A percentile compares a stretch with the other conserved stretches of the same genome.
phyloP scores from a whole-genome alignment of 2,888 invertebrate genomes.

The Lymantria dispar region DNA sequence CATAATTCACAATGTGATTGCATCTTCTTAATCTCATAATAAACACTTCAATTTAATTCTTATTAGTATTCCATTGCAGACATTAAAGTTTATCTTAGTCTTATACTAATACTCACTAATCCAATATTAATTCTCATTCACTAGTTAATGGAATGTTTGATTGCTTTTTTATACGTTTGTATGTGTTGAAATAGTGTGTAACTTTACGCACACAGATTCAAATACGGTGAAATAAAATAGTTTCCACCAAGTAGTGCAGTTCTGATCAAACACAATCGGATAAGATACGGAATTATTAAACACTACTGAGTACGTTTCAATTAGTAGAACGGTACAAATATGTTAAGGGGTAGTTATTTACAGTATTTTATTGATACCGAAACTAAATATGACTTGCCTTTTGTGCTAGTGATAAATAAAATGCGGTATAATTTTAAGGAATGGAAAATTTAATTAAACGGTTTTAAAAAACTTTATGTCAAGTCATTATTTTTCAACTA shows the following conservation, averaged over 20 bases:
- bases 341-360: conserved; percentile 13
- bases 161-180: background rate
- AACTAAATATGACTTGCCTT: too few species aligned
- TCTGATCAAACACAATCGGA: conserved; percentile 14
- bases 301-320: conserved; percentile 25
- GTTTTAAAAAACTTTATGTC: too few species aligned
- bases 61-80: too few species aligned
- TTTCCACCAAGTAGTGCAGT: conserved; percentile 7
- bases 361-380: background rate
- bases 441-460: too few species aligned
- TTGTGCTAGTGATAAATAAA: too few species aligned
- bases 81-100: too few species aligned
- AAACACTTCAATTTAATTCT: too few species aligned
- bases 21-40: too few species aligned
- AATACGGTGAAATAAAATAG: conserved; percentile 1
- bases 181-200: background rate
- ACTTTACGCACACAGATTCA: background rate
- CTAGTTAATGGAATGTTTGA: background rate
- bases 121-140: conserved; percentile 1
- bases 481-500: too few species aligned
- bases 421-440: too few species aligned
- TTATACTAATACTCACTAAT: background rate
- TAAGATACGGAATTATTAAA: conserved; percentile 29
- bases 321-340: conserved; percentile 13
- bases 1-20: too few species aligned